These are phyloP conservation scores for Atta texana DNA, from an alignment of 1,140 invertebrate genomes.

Conservation along the genomic window DNA sequence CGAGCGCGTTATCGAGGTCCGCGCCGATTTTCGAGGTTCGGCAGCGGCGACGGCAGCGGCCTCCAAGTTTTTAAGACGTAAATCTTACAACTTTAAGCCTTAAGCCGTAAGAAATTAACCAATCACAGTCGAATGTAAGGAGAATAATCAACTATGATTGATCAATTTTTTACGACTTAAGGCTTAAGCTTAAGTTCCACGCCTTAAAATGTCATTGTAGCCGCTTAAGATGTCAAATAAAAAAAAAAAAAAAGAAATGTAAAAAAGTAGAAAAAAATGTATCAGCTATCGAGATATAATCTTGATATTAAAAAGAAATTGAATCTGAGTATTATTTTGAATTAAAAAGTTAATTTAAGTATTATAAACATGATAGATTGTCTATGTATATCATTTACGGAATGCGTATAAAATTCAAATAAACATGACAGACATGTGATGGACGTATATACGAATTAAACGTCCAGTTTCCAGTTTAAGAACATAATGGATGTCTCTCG, in stretches of 20 bases:
- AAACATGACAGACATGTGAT: not conserved
- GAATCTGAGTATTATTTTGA: not conserved
- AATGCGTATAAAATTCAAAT: not conserved
- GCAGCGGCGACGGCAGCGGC: not conserved
- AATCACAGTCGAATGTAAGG: no score
- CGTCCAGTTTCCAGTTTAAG: not conserved
- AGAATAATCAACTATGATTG: no score
- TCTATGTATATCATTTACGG: not conserved
- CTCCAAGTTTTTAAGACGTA: not conserved
- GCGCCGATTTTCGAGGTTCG: constrained; percentile 29
- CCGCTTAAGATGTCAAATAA: not conserved
- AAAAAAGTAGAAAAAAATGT: not conserved
- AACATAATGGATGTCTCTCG: constrained; percentile 12
- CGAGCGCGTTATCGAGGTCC: constrained; percentile 58
- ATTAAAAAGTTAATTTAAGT: not conserved
- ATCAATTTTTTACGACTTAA: no score
- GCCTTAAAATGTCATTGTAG: no score
- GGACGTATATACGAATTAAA: constrained; percentile 2
- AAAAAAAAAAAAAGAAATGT: not conserved
- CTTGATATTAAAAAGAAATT: not conserved
- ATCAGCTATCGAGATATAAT: not conserved
- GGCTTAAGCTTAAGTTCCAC: no score
- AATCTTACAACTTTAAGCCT: no score
- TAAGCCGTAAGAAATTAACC: no score
- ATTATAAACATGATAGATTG: not conserved